These are phyloP conservation scores for Psittacula derbiana DNA, from an alignment of 2,797 vertebrate species.

Conservation along the genomic window DNA sequence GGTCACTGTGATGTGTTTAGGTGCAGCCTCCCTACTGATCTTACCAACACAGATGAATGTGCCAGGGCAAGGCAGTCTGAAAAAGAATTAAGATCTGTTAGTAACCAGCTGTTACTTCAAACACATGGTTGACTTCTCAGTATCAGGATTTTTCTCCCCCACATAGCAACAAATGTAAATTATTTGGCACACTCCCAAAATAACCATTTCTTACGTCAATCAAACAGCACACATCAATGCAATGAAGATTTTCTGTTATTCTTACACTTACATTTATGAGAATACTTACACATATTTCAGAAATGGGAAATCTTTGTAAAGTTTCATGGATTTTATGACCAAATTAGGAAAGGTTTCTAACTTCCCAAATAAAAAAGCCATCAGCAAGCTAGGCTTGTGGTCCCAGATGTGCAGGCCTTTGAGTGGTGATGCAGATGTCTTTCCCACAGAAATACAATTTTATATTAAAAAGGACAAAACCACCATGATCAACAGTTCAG, in stretches of 20 bases:
- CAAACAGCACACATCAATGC: neutral
- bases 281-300: neutral
- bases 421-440: neutral
- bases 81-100: neutral
- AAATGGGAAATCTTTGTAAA: neutral
- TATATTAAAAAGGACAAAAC: neutral
- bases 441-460: neutral
- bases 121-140: neutral
- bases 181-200: neutral
- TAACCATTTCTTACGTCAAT: neutral
- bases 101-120: neutral
- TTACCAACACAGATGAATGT: neutral
- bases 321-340: neutral
- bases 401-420: neutral
- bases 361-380: slow-evolving; percentile 1
- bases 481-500: neutral
- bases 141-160: neutral
- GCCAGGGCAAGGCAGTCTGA: neutral
- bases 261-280: neutral
- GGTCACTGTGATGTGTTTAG: rapidly evolving
- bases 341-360: neutral
- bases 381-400: neutral
- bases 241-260: neutral
- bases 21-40: neutral
- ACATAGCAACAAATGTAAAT: neutral